These are phyloP conservation scores for Tetramorium alpestre DNA, from an alignment of 1,140 invertebrate genomes.

Conservation along the genomic window DNA sequence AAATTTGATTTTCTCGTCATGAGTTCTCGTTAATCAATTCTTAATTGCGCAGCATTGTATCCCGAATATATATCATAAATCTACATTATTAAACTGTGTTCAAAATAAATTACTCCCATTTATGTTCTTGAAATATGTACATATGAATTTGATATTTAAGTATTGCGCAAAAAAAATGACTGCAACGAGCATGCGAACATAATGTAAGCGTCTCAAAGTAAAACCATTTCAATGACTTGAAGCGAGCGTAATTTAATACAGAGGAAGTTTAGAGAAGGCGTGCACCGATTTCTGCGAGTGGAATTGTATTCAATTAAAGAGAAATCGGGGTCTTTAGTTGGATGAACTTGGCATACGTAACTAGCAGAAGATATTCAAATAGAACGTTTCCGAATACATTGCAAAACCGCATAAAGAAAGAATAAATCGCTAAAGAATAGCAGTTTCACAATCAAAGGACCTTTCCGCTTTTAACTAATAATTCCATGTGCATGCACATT, in stretches of 20 bases:
- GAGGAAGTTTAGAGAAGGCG: constrained; percentile 24
- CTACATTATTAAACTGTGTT: background rate
- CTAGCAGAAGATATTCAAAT: constrained; percentile 35
- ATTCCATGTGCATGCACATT: background rate
- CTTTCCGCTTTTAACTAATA: constrained; percentile 1
- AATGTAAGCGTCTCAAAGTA: background rate
- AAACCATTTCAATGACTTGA: background rate
- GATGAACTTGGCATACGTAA: constrained; percentile 26
- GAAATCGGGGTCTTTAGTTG: constrained; percentile 37
- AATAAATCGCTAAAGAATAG: constrained; percentile 7
- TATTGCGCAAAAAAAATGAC: background rate
- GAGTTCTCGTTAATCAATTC: background rate
- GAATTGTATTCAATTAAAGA: constrained; percentile 50
- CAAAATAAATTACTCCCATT: background rate
- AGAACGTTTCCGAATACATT: constrained; percentile 21
- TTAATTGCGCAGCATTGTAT: background rate
- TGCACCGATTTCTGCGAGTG: constrained; percentile 22
- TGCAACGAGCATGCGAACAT: background rate
- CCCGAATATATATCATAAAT: background rate
- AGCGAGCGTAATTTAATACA: constrained; percentile 21
- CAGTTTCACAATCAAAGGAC: background rate
- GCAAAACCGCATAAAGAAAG: background rate
- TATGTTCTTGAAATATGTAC: background rate
- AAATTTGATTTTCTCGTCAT: background rate
- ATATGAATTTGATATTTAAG: background rate